phyloP scores from a whole-genome alignment of 2,888 invertebrate species.

The Dorcus parallelipipedus region DNA sequence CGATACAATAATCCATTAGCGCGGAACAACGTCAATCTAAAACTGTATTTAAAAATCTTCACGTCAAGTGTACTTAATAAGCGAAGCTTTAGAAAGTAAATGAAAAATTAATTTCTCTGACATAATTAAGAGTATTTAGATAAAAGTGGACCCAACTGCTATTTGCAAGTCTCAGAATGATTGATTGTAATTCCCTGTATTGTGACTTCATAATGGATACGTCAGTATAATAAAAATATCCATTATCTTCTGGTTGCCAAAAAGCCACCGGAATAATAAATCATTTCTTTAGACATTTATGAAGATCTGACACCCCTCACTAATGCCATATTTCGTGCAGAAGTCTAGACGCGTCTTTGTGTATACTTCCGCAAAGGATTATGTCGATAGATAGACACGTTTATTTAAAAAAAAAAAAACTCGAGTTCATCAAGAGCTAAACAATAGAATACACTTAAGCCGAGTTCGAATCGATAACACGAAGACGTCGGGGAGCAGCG shows the following conservation, averaged over 20 bases:
- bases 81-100: too few species aligned
- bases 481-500: too few species aligned
- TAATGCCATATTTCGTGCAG: constrained; percentile 34
- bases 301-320: constrained; percentile 41
- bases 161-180: constrained; percentile 21
- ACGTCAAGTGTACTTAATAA: too few species aligned
- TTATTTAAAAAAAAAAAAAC: too few species aligned
- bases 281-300: constrained; percentile 43
- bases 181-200: constrained; percentile 28
- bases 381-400: too few species aligned
- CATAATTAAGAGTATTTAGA: neutral
- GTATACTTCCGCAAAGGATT: neutral
- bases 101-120: too few species aligned
- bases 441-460: too few species aligned
- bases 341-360: constrained; percentile 11
- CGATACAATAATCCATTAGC: too few species aligned
- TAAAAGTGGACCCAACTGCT: constrained; percentile 1
- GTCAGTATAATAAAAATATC: constrained; percentile 44
- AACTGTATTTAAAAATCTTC: too few species aligned
- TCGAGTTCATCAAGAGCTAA: too few species aligned
- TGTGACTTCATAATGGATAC: constrained; percentile 36
- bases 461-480: too few species aligned
- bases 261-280: constrained; percentile 42
- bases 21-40: too few species aligned
- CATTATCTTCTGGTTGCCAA: constrained; percentile 41